These are phyloP conservation scores for Tridacna crocea DNA, from an alignment of 2,888 invertebrate species.

Conservation along the genomic window DNA sequence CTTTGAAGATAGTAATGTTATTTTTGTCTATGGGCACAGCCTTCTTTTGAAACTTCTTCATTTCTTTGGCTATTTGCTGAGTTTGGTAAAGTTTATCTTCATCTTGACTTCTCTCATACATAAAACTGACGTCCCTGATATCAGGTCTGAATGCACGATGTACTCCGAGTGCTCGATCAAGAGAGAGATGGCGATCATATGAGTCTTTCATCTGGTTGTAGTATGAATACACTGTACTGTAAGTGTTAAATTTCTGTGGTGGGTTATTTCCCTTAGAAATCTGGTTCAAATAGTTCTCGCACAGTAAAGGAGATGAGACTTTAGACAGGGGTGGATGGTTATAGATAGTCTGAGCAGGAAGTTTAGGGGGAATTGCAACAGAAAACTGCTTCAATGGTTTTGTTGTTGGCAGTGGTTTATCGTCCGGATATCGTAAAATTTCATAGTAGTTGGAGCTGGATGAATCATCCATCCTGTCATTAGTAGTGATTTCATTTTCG, in stretches of 20 bases:
- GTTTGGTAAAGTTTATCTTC: neutral
- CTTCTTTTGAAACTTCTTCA: neutral
- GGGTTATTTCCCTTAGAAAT: neutral
- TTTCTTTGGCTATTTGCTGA: neutral
- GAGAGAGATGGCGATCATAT: slow-evolving; percentile 41
- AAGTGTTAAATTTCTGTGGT: slow-evolving; percentile 53
- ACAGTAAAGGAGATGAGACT: neutral
- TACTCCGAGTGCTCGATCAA: slow-evolving; percentile 13
- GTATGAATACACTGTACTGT: slow-evolving; percentile 53
- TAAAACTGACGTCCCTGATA: neutral
- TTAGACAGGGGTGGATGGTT: slow-evolving; percentile 58
- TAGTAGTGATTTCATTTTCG: neutral
- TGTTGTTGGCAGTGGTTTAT: neutral
- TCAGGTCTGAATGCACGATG: slow-evolving; percentile 1
- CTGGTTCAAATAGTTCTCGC: neutral
- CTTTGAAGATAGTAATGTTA: neutral
- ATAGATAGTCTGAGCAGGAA: slow-evolving; percentile 47
- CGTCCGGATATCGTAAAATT: slow-evolving; percentile 43
- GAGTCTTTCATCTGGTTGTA: slow-evolving; percentile 35
- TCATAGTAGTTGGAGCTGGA: slow-evolving; percentile 59
- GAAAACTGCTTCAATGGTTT: slow-evolving; percentile 4
- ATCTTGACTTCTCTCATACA: neutral
- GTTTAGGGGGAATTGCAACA: slow-evolving; percentile 49
- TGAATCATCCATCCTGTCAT: slow-evolving; percentile 45
- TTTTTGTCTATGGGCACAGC: neutral